These are phyloP conservation scores for Leucozona laternaria DNA, from an alignment of 2,888 invertebrate genomes.

Conservation along the genomic window DNA sequence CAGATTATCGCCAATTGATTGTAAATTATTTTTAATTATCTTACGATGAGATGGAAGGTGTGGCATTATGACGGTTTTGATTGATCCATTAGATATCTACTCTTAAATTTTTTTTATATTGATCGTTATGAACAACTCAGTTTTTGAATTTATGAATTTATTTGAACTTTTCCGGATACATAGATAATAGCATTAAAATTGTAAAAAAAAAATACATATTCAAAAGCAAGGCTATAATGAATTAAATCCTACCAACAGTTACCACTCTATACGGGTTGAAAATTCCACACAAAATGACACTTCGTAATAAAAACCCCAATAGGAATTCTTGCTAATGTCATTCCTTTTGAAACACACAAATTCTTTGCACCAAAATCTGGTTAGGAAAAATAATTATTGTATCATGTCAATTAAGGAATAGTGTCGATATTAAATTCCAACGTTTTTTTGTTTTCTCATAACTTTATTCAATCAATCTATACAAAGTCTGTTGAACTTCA, in stretches of 20 bases:
- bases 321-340: background rate
- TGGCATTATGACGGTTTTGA: background rate
- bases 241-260: no score
- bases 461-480: background rate
- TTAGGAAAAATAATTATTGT: background rate
- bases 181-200: no score
- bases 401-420: conserved; percentile 2
- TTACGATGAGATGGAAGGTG: background rate
- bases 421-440: conserved; percentile 22
- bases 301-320: background rate
- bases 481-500: background rate
- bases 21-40: background rate
- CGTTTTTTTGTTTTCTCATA: background rate
- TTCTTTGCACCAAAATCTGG: background rate
- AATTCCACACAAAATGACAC: background rate
- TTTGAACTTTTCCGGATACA: no score
- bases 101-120: background rate
- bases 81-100: background rate
- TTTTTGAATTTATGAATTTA: no score
- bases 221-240: no score
- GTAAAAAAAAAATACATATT: no score
- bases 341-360: background rate
- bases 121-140: no score
- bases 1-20: background rate
- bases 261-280: background rate